Conservation (phyloP, 1,140 invertebrate genomes). For the Matsumurasca onukii region DNA sequence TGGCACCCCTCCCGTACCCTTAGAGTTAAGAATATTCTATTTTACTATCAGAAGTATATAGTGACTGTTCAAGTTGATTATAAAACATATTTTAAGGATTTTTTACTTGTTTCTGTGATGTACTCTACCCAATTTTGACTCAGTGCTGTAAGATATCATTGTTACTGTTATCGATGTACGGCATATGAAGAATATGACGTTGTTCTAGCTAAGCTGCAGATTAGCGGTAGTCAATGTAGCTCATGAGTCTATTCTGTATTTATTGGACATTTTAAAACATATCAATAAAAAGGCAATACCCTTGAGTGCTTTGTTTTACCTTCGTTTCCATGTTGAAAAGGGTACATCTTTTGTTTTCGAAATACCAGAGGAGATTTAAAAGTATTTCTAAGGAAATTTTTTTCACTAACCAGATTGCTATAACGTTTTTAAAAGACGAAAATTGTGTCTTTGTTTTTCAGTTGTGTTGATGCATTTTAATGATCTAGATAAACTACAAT, state of each 20-base stretch:
- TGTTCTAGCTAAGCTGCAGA: background rate
- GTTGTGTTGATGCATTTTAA: too few relatives aligned
- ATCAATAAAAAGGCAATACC: slow-evolving; percentile 26
- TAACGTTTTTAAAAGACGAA: too few relatives aligned
- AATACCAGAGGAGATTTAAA: too few relatives aligned
- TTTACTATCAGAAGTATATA: slow-evolving; percentile 24
- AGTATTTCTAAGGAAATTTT: too few relatives aligned
- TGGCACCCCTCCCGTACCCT: background rate
- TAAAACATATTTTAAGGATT: background rate
- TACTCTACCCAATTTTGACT: background rate
- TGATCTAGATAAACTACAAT: too few relatives aligned
- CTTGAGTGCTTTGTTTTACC: background rate
- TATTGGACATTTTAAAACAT: slow-evolving; percentile 22
- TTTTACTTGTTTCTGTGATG: slow-evolving; percentile 23
- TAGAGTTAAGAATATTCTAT: slow-evolving; percentile 18
- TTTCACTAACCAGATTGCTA: too few relatives aligned
- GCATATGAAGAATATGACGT: background rate
- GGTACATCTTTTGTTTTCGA: too few relatives aligned
- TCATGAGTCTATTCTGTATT: slow-evolving; percentile 27
- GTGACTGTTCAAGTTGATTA: background rate
- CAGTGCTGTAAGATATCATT: slow-evolving; percentile 11
- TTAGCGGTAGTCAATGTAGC: background rate
- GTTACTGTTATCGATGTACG: slow-evolving; percentile 7
- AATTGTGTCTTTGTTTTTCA: too few relatives aligned
- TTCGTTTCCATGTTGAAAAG: too few relatives aligned